phyloP scores from a whole-genome alignment of 2,888 invertebrate genomes.

The Aporophyla lueneburgensis region DNA sequence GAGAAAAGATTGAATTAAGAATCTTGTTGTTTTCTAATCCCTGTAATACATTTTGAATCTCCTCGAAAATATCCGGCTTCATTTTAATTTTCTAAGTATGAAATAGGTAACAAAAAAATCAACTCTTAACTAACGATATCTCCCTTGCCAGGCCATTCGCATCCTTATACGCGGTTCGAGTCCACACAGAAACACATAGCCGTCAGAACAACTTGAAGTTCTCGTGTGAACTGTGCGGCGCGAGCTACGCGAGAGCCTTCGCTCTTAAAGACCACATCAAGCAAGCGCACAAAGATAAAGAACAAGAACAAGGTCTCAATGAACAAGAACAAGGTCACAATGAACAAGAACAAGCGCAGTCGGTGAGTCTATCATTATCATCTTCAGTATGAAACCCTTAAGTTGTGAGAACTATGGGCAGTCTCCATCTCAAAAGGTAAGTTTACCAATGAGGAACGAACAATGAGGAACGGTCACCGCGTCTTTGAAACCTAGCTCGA shows the following conservation, averaged over 20 bases:
- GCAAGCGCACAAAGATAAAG: conserved; percentile 88
- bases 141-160: conserved; percentile 92
- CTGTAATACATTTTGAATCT: background rate
- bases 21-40: background rate
- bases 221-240: conserved; percentile 93
- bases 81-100: background rate
- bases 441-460: background rate
- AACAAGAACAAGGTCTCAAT: conserved; percentile 60
- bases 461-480: background rate
- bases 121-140: background rate
- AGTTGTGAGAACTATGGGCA: conserved; percentile 92
- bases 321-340: conserved; percentile 60
- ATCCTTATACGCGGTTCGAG: conserved; percentile 94
- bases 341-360: background rate
- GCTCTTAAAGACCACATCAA: conserved; percentile 94
- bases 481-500: background rate
- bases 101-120: background rate
- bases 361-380: conserved; percentile 8
- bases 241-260: conserved; percentile 94
- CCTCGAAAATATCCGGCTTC: too few species aligned
- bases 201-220: conserved; percentile 92
- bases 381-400: background rate
- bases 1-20: background rate
- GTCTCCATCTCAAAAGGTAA: conserved; percentile 20
- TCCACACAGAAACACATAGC: conserved; percentile 94